phyloP scores from a whole-genome alignment of 2,888 invertebrate genomes.

The Bombylius major region DNA sequence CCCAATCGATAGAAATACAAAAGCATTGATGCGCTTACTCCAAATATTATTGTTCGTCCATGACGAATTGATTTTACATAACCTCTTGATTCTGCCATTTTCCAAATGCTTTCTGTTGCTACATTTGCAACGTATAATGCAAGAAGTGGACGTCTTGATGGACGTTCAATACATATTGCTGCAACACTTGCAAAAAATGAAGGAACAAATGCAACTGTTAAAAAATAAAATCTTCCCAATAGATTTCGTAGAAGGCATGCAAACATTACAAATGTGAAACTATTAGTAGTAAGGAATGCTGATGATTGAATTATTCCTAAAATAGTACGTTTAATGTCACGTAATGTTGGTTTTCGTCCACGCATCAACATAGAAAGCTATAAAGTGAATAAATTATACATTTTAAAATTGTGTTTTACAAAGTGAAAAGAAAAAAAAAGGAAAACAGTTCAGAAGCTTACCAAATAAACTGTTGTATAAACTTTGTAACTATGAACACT shows the following conservation, averaged over 20 bases:
- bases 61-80: conserved; percentile 46
- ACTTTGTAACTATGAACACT: conserved; percentile 58
- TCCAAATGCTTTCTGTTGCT: conserved; percentile 66
- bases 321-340: conserved; percentile 49
- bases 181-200: conserved; percentile 57
- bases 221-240: conserved; percentile 52
- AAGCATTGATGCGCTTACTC: conserved; percentile 44
- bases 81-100: conserved; percentile 53
- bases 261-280: conserved; percentile 56
- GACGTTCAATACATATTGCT: conserved; percentile 65
- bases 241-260: conserved; percentile 57
- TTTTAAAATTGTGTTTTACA: too few relatives aligned
- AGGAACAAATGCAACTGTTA: conserved; percentile 58
- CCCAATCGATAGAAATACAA: conserved; percentile 47
- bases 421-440: too few relatives aligned
- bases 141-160: conserved; percentile 56
- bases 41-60: conserved; percentile 56
- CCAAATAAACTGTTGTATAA: conserved; percentile 63
- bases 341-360: conserved; percentile 46
- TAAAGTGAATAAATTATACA: conserved; percentile 15
- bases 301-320: conserved; percentile 60
- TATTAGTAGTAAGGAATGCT: conserved; percentile 62
- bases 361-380: conserved; percentile 58
- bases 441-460: conserved; percentile 30
- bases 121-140: conserved; percentile 73